A percentile compares a stretch with the other conserved stretches of the same genome.
phyloP scores from a whole-genome alignment of 2,797 vertebrate species.

The Furcifer pardalis region DNA sequence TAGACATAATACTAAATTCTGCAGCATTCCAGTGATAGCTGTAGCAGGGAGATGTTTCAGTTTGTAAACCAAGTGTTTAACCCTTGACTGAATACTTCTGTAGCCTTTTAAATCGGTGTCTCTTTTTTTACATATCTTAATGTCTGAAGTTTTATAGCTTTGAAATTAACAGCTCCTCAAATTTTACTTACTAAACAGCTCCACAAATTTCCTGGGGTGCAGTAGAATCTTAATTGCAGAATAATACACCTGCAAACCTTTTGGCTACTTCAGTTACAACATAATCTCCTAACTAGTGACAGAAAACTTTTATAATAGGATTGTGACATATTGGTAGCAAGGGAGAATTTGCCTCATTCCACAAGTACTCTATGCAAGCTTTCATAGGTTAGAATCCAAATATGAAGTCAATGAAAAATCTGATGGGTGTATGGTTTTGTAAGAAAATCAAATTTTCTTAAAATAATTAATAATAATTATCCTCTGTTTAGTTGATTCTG shows the following conservation, averaged over 20 bases:
- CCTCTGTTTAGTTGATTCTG: conserved; percentile 46
- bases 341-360: not conserved
- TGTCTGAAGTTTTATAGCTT: not conserved
- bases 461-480: too few relatives aligned
- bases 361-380: not conserved
- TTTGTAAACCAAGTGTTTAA: not conserved
- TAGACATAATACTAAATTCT: not conserved
- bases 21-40: not conserved
- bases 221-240: not conserved
- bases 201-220: not conserved
- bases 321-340: not conserved
- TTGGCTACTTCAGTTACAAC: not conserved
- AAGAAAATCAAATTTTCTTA: conserved; percentile 53
- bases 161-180: not conserved
- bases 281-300: not conserved
- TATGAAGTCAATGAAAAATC: not conserved
- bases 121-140: not conserved
- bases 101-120: not conserved
- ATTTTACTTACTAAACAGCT: not conserved
- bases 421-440: not conserved
- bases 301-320: not conserved
- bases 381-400: not conserved
- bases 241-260: not conserved
- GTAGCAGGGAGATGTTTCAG: not conserved
- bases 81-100: not conserved